These are phyloP conservation scores for Patiria pectinifera DNA, from an alignment of 53 echinoderm and acorn worm genomes.

Conservation along the genomic window DNA sequence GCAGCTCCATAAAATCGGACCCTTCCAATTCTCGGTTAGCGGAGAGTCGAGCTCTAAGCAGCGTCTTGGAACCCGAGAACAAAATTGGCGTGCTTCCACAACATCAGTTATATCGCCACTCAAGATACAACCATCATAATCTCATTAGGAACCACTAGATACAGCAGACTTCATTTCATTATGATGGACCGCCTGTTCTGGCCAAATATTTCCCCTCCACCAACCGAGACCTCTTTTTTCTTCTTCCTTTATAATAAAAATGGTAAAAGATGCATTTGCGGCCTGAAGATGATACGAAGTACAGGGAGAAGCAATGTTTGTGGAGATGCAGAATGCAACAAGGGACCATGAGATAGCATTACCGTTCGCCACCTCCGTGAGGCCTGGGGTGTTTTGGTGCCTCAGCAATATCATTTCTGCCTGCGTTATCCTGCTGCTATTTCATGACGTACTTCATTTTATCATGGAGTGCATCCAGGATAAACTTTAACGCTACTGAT, in stretches of 20 bases:
- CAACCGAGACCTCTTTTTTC: not conserved
- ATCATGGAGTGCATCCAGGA: no score
- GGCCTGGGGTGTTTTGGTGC: constrained; percentile 50
- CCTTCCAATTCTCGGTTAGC: no score
- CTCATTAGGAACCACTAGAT: not conserved
- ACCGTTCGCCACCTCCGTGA: constrained; percentile 39
- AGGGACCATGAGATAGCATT: constrained; percentile 60
- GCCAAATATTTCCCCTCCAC: not conserved
- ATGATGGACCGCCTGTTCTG: not conserved
- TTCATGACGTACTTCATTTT: constrained; percentile 2
- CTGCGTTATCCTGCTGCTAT: constrained; percentile 1
- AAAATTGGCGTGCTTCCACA: no score
- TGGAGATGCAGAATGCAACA: constrained; percentile 57
- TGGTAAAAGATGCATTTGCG: not conserved
- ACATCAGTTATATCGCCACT: not conserved
- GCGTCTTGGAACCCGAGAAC: no score
- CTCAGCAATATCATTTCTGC: not conserved
- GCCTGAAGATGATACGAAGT: not conserved
- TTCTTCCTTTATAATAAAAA: not conserved
- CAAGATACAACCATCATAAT: not conserved
- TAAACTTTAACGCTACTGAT: not conserved
- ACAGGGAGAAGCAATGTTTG: constrained; percentile 36
- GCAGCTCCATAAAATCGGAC: no score
- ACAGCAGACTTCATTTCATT: not conserved
- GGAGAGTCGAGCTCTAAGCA: no score